Conservation (phyloP, 2,888 invertebrate genomes). For the Hypolimnas misippus region DNA sequence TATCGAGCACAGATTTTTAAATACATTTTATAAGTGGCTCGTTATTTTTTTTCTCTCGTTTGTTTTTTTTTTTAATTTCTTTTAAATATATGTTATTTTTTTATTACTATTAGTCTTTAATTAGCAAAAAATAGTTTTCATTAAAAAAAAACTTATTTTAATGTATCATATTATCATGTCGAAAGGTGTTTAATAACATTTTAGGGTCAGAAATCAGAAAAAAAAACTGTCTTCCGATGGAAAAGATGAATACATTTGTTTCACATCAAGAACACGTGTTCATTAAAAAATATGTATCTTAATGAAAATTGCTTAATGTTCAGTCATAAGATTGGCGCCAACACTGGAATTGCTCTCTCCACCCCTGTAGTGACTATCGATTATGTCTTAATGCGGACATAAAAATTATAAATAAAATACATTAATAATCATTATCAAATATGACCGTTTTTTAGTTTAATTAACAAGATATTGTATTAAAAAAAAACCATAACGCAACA, state of each 20-base stretch:
- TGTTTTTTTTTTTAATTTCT: too few species aligned
- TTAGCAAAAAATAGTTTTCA: background rate
- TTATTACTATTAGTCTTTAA: background rate
- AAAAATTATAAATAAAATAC: background rate
- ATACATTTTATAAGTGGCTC: background rate
- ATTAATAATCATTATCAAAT: background rate
- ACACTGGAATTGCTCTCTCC: conserved; percentile 43
- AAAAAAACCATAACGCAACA: too few species aligned
- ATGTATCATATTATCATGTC: background rate
- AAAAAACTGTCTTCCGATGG: background rate
- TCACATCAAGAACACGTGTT: conserved; percentile 47
- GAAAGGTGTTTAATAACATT: background rate
- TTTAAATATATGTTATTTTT: too few species aligned
- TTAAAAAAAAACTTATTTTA: background rate
- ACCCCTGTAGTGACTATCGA: conserved; percentile 41
- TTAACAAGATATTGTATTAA: too few species aligned
- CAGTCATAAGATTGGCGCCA: conserved; percentile 67
- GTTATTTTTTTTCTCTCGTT: background rate
- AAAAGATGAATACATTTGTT: conserved; percentile 11
- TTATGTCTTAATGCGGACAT: background rate
- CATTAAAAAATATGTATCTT: conserved; percentile 68
- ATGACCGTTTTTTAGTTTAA: too few species aligned
- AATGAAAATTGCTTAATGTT: conserved; percentile 71
- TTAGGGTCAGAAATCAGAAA: background rate
- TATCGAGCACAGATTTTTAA: conserved; percentile 2